Evolutionary conservation across 2,888 invertebrate genomes (phyloP), one percentile per base, ranked within the genome.

Genomic region (Stenolophus ochropezus): DNA sequence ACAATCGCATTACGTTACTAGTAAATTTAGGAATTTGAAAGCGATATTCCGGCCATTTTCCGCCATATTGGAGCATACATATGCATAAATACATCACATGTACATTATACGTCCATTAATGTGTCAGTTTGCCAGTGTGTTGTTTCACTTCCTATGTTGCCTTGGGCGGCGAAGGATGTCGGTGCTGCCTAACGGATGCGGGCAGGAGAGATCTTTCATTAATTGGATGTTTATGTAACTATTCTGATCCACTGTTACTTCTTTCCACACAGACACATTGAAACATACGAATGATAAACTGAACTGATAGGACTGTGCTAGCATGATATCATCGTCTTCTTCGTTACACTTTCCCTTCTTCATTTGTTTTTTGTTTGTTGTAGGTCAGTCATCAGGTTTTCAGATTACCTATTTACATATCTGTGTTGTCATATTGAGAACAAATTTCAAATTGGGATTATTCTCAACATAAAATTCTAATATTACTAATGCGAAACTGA

Each of bases 1-100:
- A 23, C 74, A 25, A 77, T 77, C 58, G 56, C 25, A 76, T 78
- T 78, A 78, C 78, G 78, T 78, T 78, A 65, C 49, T 21, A 16
- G 65, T 65, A 61, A 65, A 78, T 78, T 78, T 78, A 47, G 25
- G 18, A 61, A 78, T 78, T 78, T 78, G 78, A 78, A 78, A 78
- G 78, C 78, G 78, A 78, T 78, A 78, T 78, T 78, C 65, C 65
- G 78, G 49, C 56, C 61, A 78, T 78, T 78, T 78, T 61, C 27
- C 25, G 27, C 78, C 78, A 78, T 78, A 78, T 78, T 61, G 27
- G 56, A 49, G 27, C 65, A 49, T 58, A 76, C 56, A 56, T 56
- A 33, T 27, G 33, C 65, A 69, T 69, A 33, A 69, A 33, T 69
- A 33, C 33, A 33, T 16, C 33, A 69, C 33, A 33, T 27, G 53